Evolutionary conservation across 2,797 vertebrate genomes (phyloP).

Genomic region (Heliangelus exortis): DNA sequence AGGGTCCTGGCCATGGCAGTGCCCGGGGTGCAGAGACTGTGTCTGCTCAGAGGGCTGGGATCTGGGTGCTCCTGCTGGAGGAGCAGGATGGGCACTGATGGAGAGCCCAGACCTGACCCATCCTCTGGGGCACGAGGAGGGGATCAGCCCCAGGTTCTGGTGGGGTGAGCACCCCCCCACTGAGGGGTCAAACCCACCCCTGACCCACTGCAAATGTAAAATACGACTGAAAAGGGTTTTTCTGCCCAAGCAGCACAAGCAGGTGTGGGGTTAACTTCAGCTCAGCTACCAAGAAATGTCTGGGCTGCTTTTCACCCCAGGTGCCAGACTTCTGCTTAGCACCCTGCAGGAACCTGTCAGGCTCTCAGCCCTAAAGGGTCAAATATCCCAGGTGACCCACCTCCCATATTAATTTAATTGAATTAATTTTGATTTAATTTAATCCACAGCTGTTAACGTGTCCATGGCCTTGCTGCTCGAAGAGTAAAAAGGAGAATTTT

Average conservation of each 20-base stretch:
- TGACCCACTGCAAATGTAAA: accelerated
- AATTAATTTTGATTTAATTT: conserved; percentile 3
- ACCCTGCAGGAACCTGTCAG: conserved; percentile 48
- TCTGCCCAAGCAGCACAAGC: not conserved
- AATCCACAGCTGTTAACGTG: not conserved
- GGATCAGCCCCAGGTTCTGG: not conserved
- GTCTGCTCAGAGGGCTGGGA: accelerated
- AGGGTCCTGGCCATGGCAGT: not conserved
- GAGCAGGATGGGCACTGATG: too few relatives aligned
- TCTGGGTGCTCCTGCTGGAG: accelerated
- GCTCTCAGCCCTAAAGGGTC: conserved; percentile 26
- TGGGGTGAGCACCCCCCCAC: not conserved
- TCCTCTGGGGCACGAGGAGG: accelerated
- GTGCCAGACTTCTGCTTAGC: not conserved
- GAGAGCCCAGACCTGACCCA: not conserved
- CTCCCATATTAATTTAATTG: conserved; percentile 34
- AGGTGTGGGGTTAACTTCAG: not conserved
- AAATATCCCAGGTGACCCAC: conserved; percentile 26
- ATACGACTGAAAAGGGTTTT: not conserved
- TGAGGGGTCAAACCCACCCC: accelerated
- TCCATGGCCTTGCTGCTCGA: not conserved
- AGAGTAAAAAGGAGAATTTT: not conserved
- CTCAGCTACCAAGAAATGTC: not conserved
- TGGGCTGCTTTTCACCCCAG: conserved; percentile 42
- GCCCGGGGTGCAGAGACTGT: not conserved